Base-by-base conservation (phyloP, 2,797 vertebrate species). In the Sardinella longiceps region DNA sequence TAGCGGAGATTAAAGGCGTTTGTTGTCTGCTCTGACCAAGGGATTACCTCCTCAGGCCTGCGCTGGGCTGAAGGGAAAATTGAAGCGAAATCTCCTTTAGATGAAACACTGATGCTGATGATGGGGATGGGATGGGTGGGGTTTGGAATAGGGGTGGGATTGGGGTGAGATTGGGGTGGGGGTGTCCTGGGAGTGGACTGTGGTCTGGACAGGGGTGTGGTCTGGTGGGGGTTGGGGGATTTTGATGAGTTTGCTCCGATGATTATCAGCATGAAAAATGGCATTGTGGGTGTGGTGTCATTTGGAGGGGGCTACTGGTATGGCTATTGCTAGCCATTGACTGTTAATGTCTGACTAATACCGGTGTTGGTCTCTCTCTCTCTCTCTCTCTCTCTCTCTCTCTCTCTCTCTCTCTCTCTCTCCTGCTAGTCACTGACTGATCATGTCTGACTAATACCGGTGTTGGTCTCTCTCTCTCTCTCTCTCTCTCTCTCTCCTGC, bases 1-100 rank as follows among this genome's bases (percentile, higher is more conserved):
- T n/a, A 89, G 45, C 60, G 56, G 87, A 91, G 94, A 94, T 94
- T 94, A 95, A 90, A 91, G 85, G 83, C 82, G 84, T 91, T 90
- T 91, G 90, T 89, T 90, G 90, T 92, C 83, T 82, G 87, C 88
- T 90, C 89, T 83, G 18, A 82, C 91, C 90, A 70, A 86, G 88
- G 89, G 93, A 94, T 94, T 94, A 94, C 81, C 18, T 81, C 25
- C 39, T 84, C 80, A 53, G 33, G 66, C 86, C 86, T 85, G 81
- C 81, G 53, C 53, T 84, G 45, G 80, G 85, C 85, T 63, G 39
- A 33, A 66, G 66, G 28, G 80, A 77, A 86, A 84, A 80, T 82
- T 82, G 37, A 86, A 85, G 74, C 60, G 23, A 85, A 87, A 87
- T 89, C 83, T 86, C 39, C 86, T 88, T 80, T 87, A 60, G 39